Percentiles rank a stretch among this genome's conserved stretches.
Evolutionary conservation across 1,140 invertebrate genomes (phyloP).

Genomic region (Phenacoccus solenopsis): DNA sequence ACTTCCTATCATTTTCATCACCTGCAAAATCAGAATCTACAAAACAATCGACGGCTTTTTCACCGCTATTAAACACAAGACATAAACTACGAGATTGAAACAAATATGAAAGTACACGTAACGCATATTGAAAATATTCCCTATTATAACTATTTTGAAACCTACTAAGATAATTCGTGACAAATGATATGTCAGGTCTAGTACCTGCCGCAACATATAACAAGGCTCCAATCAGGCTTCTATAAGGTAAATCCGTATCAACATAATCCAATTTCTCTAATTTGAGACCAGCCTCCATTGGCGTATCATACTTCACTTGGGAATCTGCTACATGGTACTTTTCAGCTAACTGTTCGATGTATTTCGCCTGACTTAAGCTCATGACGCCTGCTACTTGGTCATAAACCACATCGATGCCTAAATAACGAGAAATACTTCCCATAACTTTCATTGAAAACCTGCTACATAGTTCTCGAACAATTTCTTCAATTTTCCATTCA

Average conservation of each 20-base stretch:
- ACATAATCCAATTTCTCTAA: no score
- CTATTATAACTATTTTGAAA: neutral
- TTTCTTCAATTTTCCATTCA: neutral
- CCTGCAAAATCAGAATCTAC: conserved; percentile 32
- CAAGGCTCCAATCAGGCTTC: conserved; percentile 28
- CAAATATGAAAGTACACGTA: no score
- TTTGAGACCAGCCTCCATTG: no score
- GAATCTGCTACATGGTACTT: no score
- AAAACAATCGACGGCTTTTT: no score
- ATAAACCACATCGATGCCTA: conserved; percentile 5
- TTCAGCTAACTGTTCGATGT: no score
- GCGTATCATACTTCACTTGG: no score
- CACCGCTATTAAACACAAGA: no score
- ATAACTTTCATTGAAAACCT: conserved; percentile 16
- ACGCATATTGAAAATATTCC: no score
- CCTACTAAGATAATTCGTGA: conserved; percentile 27
- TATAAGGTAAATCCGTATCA: conserved; percentile 21
- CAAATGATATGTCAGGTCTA: conserved; percentile 30
- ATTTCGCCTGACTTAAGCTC: neutral
- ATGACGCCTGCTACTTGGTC: neutral
- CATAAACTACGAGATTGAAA: no score
- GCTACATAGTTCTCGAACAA: neutral
- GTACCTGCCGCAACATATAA: conserved; percentile 30
- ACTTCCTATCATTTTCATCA: conserved; percentile 29
- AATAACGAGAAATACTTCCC: neutral